phyloP scores from a whole-genome alignment of 2,797 vertebrate genomes.

The Helarctos malayanus region DNA sequence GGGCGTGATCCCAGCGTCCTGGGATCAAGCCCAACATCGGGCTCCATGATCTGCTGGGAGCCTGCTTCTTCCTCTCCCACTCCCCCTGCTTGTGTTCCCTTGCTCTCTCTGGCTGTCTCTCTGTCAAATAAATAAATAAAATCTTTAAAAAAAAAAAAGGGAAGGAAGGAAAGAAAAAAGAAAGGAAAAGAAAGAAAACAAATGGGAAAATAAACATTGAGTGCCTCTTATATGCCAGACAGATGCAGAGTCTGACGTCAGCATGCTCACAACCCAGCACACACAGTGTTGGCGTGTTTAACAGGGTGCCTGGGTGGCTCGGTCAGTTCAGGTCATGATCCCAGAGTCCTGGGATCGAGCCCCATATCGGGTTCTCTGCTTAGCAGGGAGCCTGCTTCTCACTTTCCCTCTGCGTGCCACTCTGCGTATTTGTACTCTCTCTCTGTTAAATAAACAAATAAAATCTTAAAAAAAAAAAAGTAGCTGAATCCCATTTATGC shows the following conservation, averaged over 20 bases:
- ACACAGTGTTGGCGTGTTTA: slow-evolving; percentile 48
- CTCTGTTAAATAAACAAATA: not conserved
- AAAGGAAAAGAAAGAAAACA: not conserved
- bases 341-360: not conserved
- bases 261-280: not conserved
- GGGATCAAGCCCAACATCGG: too few relatives aligned
- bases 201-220: not conserved
- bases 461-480: not conserved
- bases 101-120: too few relatives aligned
- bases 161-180: too few relatives aligned
- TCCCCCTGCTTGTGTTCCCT: too few relatives aligned
- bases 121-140: too few relatives aligned
- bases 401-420: not conserved
- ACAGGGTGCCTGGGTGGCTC: not conserved
- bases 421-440: not conserved
- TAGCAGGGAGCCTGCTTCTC: not conserved
- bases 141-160: too few relatives aligned
- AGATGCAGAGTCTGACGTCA: slow-evolving; percentile 24
- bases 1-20: too few relatives aligned
- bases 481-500: too few relatives aligned
- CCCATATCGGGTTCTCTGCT: not conserved
- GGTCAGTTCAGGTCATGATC: not conserved
- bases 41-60: too few relatives aligned
- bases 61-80: too few relatives aligned
- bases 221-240: slow-evolving; percentile 27